These are phyloP conservation scores for Mya arenaria DNA, from an alignment of 1,140 invertebrate species.

Conservation along the genomic window DNA sequence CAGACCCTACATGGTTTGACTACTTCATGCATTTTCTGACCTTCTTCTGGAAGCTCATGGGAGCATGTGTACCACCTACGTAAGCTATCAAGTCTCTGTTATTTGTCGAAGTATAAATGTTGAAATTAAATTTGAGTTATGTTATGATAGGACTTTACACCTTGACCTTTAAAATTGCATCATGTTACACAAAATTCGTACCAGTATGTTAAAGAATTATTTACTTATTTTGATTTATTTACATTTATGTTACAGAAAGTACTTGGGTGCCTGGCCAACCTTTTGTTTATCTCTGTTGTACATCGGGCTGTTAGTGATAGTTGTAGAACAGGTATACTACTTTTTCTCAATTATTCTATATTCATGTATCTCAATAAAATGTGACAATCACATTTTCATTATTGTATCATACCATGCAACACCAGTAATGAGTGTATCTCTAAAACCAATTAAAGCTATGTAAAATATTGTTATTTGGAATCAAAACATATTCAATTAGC, in stretches of 20 bases:
- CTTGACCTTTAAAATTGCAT: background rate
- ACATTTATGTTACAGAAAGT: constrained; percentile 67
- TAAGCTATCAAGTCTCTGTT: constrained; percentile 67
- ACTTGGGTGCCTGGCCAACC: constrained; percentile 84
- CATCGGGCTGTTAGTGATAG: constrained; percentile 85
- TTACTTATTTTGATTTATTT: constrained; percentile 6
- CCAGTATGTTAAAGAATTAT: background rate
- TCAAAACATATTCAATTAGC: too few species aligned
- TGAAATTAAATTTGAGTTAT: background rate
- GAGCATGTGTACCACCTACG: constrained; percentile 84
- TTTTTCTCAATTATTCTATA: too few species aligned
- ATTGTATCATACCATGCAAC: too few species aligned
- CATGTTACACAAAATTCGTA: background rate
- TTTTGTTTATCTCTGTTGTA: constrained; percentile 84
- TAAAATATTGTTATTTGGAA: too few species aligned
- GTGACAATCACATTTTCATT: too few species aligned
- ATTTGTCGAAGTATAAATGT: background rate
- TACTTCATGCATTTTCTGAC: constrained; percentile 77
- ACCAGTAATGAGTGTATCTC: too few species aligned
- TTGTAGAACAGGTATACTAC: constrained; percentile 84
- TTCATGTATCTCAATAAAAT: too few species aligned
- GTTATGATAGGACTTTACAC: background rate
- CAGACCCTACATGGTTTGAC: constrained; percentile 79
- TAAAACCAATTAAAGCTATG: too few species aligned
- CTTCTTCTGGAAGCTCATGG: constrained; percentile 83